Percentiles rank a stretch among this genome's conserved stretches.
Conservation (phyloP, 2,113 vertebrate species). For the Oenanthe oenanthe region DNA sequence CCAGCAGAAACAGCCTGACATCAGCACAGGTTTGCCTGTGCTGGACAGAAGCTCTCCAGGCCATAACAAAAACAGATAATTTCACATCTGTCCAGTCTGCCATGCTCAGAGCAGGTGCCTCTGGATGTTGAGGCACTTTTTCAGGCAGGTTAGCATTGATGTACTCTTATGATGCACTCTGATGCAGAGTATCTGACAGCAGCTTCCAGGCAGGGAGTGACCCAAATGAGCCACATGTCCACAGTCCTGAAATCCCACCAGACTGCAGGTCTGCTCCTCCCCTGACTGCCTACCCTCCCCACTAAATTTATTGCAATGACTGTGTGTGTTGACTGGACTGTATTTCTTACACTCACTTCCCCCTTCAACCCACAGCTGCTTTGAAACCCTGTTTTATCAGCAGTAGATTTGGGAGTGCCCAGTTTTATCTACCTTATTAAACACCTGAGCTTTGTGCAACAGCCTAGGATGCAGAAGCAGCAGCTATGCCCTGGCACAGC, state of each 20-base stretch:
- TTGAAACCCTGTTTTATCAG: neutral
- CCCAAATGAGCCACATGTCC: neutral
- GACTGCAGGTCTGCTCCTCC: neutral
- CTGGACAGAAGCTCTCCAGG: neutral
- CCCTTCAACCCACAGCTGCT: neutral
- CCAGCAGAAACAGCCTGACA: neutral
- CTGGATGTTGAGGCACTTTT: neutral
- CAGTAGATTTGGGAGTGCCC: neutral
- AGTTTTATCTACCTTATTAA: neutral
- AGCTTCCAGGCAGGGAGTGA: neutral
- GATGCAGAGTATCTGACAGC: neutral
- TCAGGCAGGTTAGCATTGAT: neutral
- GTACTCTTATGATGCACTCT: rapidly evolving
- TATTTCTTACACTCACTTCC: neutral
- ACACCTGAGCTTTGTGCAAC: neutral
- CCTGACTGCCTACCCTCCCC: neutral
- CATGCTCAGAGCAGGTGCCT: neutral
- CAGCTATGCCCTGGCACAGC: neutral
- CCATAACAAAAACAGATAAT: neutral
- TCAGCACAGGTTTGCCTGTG: neutral
- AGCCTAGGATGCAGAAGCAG: neutral
- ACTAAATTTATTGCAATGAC: neutral
- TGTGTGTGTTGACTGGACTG: neutral
- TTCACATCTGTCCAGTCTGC: neutral
- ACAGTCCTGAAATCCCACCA: neutral